These are phyloP conservation scores for Aptenodytes patagonicus DNA, from an alignment of 2,113 vertebrate genomes.

Conservation along the genomic window DNA sequence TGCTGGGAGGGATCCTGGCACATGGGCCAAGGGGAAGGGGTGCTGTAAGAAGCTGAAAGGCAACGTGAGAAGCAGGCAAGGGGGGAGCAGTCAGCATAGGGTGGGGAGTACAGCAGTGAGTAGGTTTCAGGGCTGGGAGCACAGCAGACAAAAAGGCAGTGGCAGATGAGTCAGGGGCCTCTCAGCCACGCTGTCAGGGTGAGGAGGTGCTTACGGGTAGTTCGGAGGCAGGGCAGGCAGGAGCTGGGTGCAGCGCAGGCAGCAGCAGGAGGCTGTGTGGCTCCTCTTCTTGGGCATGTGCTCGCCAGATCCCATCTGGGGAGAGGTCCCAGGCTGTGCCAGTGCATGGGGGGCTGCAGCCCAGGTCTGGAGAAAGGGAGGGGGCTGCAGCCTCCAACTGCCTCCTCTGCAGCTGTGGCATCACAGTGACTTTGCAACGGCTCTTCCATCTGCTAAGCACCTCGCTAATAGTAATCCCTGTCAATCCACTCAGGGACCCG, in stretches of 20 bases:
- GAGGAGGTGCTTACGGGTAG: neutral
- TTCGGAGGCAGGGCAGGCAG: neutral
- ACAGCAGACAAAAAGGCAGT: neutral
- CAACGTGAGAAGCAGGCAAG: accelerated
- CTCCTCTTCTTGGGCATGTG: neutral
- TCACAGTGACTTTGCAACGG: neutral
- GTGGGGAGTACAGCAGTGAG: neutral
- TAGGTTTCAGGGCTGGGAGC: neutral
- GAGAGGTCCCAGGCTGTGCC: neutral
- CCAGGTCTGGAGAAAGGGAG: neutral
- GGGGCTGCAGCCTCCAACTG: neutral
- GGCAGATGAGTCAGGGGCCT: neutral
- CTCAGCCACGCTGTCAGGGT: accelerated
- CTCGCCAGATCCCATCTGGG: neutral
- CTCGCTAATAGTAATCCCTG: neutral
- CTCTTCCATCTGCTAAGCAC: slow-evolving; percentile 28
- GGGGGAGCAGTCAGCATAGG: neutral
- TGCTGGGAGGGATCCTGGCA: neutral
- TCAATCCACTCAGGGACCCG: neutral
- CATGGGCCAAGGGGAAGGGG: accelerated
- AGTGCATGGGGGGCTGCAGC: neutral
- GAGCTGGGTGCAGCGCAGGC: neutral
- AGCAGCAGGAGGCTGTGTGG: neutral
- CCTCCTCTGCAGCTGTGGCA: slow-evolving; percentile 14
- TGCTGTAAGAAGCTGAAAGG: neutral